Percentiles rank a stretch among this genome's conserved stretches.
These are phyloP conservation scores for Labroides dimidiatus DNA, from an alignment of 2,797 vertebrate genomes.

Conservation along the genomic window DNA sequence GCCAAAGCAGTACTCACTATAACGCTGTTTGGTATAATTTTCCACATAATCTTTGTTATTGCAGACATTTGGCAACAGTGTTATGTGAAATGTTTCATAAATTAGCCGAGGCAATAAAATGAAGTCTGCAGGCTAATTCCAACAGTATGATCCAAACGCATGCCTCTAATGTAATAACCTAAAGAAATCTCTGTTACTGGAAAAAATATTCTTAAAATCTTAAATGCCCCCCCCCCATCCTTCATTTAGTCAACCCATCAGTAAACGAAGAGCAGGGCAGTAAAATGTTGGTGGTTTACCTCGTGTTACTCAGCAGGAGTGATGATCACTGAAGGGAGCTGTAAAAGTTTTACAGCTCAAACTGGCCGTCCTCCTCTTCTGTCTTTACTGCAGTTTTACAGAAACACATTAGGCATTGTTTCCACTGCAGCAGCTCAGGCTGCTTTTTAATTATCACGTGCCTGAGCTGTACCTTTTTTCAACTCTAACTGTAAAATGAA, in stretches of 20 bases:
- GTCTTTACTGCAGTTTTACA: slow-evolving; percentile 35
- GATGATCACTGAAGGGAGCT: slow-evolving; percentile 23
- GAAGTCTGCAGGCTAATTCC: neutral
- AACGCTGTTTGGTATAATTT: neutral
- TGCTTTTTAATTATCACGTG: too few species aligned
- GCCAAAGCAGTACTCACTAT: neutral
- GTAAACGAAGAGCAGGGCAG: slow-evolving; percentile 7
- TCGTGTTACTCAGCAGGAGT: slow-evolving; percentile 28
- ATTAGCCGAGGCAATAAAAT: slow-evolving; percentile 14
- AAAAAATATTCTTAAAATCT: neutral
- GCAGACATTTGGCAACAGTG: neutral
- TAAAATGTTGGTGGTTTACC: slow-evolving; percentile 28
- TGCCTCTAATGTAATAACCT: slow-evolving; percentile 11
- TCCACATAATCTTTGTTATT: slow-evolving; percentile 8
- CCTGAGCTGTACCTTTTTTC: too few species aligned
- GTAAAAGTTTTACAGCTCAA: slow-evolving; percentile 46
- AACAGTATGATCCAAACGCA: slow-evolving; percentile 3
- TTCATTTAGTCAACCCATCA: neutral
- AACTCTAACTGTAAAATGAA: too few species aligned
- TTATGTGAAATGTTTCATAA: slow-evolving; percentile 2
- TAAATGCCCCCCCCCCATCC: neutral
- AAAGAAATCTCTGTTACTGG: neutral
- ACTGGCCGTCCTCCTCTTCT: slow-evolving; percentile 22
- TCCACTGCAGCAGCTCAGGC: slow-evolving; percentile 24
- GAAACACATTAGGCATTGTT: slow-evolving; percentile 43